These are phyloP conservation scores for Xenus cinereus DNA, from an alignment of 2,113 vertebrate genomes.

Conservation along the genomic window DNA sequence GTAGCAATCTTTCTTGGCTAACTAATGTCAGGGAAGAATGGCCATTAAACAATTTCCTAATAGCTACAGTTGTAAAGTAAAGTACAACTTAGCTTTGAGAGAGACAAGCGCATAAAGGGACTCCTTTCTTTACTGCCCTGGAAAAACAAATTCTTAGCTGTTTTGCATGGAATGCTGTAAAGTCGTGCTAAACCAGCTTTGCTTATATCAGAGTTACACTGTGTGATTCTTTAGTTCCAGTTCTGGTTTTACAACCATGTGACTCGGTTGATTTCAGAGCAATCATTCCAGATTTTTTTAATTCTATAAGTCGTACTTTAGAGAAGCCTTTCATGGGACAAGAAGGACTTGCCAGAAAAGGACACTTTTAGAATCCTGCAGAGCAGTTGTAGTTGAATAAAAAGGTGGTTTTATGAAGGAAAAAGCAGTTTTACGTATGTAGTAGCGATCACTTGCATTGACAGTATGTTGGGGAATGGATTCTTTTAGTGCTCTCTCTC, in stretches of 20 bases:
- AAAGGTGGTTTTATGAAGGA: not conserved
- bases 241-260: not conserved
- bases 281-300: not conserved
- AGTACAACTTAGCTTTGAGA: not conserved
- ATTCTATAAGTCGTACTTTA: not conserved
- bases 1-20: not conserved
- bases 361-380: not conserved
- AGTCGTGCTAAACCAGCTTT: not conserved
- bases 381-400: not conserved
- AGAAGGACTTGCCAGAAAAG: not conserved
- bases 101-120: not conserved
- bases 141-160: not conserved
- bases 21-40: not conserved
- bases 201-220: not conserved
- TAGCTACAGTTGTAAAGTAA: not conserved
- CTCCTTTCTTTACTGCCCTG: not conserved
- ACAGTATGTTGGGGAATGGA: not conserved
- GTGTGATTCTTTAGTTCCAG: not conserved
- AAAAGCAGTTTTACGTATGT: not conserved
- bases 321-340: not conserved
- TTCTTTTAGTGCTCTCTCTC: not conserved
- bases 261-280: not conserved
- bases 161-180: not conserved
- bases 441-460: not conserved
- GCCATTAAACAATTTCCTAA: not conserved